These are phyloP conservation scores for Catalaphyllia jardinei DNA, from an alignment of 64 coral and sea anemone species.

Conservation along the genomic window DNA sequence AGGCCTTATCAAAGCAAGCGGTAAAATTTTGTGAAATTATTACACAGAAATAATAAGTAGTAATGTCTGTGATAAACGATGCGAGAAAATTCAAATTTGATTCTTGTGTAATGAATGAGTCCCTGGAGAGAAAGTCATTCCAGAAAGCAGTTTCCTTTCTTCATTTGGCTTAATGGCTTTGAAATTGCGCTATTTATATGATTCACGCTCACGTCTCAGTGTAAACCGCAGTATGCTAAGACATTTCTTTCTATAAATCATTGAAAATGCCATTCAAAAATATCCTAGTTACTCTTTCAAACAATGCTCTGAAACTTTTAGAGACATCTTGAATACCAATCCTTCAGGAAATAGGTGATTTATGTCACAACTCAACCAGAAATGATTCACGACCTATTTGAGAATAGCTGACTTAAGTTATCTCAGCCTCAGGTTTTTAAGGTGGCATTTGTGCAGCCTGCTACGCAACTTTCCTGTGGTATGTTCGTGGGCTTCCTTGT, in stretches of 20 bases:
- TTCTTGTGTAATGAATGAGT: not conserved
- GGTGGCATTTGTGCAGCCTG: no score
- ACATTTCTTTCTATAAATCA: not conserved
- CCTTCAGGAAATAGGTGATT: not conserved
- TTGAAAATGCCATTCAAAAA: not conserved
- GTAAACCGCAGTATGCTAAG: not conserved
- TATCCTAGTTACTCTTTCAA: not conserved
- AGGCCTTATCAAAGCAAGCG: no score
- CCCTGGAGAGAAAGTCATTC: not conserved
- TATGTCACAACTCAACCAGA: not conserved
- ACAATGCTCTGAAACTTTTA: not conserved
- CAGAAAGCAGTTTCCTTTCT: not conserved
- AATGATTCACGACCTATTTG: not conserved
- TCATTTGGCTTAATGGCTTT: not conserved
- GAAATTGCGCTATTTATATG: not conserved
- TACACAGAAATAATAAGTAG: no score
- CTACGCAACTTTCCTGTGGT: no score
- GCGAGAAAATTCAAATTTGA: not conserved
- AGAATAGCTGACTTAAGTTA: not conserved
- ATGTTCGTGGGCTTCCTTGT: no score
- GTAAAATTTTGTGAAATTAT: no score
- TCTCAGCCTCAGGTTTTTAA: no score
- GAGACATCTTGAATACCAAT: not conserved
- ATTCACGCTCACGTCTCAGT: not conserved
- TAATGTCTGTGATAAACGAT: not conserved